Evolutionary conservation across 2,888 invertebrate species (phyloP).

Genomic region (Actias luna): DNA sequence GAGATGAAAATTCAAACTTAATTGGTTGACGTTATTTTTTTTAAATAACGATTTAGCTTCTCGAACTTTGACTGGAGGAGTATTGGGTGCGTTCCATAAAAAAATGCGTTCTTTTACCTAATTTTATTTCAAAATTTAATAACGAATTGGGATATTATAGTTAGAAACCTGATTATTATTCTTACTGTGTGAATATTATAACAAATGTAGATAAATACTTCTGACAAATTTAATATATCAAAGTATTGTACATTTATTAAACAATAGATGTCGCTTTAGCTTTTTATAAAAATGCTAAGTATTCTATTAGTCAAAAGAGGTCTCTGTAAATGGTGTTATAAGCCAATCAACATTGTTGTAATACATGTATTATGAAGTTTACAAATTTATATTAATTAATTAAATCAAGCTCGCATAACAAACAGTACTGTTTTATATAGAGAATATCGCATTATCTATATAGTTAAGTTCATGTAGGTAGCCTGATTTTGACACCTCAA

Average conservation of each 20-base stretch:
- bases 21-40: conserved; percentile 61
- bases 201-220: neutral
- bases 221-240: neutral
- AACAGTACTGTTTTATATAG: too few relatives aligned
- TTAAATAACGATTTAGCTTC: conserved; percentile 43
- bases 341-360: neutral
- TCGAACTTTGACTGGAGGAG: conserved; percentile 28
- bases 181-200: neutral
- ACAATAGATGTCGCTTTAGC: conserved; percentile 1
- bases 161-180: neutral
- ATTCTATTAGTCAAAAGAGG: conserved; percentile 13
- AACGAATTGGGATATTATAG: neutral
- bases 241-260: neutral
- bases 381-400: too few relatives aligned
- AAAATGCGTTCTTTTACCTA: conserved; percentile 38
- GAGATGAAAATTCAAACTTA: conserved; percentile 52
- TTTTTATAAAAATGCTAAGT: neutral
- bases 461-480: too few relatives aligned
- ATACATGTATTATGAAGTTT: too few relatives aligned
- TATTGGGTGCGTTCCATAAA: conserved; percentile 18
- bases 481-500: too few relatives aligned
- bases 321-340: neutral
- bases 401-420: too few relatives aligned
- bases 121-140: neutral
- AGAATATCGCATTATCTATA: too few relatives aligned